phyloP scores from a whole-genome alignment of 2,888 invertebrate species.

The Morpho achilles region DNA sequence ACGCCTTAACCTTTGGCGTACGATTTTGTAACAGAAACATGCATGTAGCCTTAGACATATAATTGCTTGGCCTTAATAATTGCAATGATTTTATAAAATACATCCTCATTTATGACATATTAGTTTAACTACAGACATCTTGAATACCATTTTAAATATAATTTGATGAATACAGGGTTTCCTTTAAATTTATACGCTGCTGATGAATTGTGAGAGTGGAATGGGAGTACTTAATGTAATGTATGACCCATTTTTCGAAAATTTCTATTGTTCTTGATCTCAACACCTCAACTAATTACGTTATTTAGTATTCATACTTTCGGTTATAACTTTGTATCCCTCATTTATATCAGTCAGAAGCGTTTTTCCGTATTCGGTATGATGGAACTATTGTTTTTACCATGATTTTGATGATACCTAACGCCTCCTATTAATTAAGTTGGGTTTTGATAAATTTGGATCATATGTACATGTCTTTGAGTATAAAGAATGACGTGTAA shows the following conservation, averaged over 20 bases:
- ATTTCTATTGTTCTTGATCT: too few relatives aligned
- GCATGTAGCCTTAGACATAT: slow-evolving; percentile 6
- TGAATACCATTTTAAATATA: too few relatives aligned
- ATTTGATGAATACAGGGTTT: too few relatives aligned
- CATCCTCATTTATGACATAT: too few relatives aligned
- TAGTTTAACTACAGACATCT: too few relatives aligned
- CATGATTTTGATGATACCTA: slow-evolving; percentile 11
- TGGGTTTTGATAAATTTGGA: slow-evolving; percentile 17
- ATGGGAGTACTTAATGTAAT: too few relatives aligned
- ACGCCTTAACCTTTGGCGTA: slow-evolving; percentile 16
- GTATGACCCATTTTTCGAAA: too few relatives aligned
- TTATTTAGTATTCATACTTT: too few relatives aligned
- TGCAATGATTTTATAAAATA: background rate
- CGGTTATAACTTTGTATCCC: background rate
- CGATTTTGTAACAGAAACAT: slow-evolving; percentile 10
- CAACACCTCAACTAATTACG: too few relatives aligned
- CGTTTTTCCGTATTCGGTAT: slow-evolving; percentile 3
- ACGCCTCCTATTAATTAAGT: slow-evolving; percentile 16
- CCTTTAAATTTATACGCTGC: too few relatives aligned
- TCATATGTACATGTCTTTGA: slow-evolving; percentile 11
- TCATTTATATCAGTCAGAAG: background rate
- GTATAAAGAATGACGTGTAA: background rate
- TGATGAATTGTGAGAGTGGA: too few relatives aligned
- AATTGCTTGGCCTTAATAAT: slow-evolving; percentile 4
- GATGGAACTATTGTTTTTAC: slow-evolving; percentile 2